Conservation (phyloP, 2,113 vertebrate genomes). For the Lepidiolamprologus cunningtoni region DNA sequence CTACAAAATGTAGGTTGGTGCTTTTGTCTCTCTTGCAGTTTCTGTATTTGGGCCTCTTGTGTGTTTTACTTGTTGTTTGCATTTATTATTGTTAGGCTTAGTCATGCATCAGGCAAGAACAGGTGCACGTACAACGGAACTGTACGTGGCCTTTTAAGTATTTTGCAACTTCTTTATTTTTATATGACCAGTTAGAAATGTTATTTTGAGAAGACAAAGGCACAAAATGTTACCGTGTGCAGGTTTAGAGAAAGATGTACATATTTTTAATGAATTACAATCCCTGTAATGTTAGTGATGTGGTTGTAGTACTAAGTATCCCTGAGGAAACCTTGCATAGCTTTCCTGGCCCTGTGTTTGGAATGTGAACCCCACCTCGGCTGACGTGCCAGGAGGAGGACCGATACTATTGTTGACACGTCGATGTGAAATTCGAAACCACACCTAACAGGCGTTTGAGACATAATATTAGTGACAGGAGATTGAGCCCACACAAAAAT, state of each 20-base stretch:
- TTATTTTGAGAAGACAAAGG: background rate
- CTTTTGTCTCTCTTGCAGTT: slow-evolving; percentile 16
- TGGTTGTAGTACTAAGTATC: background rate
- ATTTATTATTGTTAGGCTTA: background rate
- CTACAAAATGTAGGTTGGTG: background rate
- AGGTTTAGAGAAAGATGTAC: background rate
- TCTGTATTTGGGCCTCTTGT: slow-evolving; percentile 7
- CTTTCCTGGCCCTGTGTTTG: background rate
- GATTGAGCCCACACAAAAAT: background rate
- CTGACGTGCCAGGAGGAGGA: background rate
- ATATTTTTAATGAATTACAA: background rate
- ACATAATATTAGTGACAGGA: background rate
- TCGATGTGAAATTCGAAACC: slow-evolving; percentile 45
- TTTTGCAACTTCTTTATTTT: background rate
- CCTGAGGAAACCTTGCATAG: background rate
- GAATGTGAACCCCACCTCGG: slow-evolving; percentile 50
- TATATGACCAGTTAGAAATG: background rate
- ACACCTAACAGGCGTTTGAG: slow-evolving; percentile 3
- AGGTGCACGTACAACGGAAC: background rate
- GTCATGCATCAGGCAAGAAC: background rate
- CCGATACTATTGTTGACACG: slow-evolving; percentile 49
- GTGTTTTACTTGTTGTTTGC: background rate
- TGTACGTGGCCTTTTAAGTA: background rate
- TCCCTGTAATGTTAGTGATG: background rate
- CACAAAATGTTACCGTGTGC: background rate